Evolutionary conservation across 2,113 vertebrate species (phyloP).

Genomic region (Barbus barbus): DNA sequence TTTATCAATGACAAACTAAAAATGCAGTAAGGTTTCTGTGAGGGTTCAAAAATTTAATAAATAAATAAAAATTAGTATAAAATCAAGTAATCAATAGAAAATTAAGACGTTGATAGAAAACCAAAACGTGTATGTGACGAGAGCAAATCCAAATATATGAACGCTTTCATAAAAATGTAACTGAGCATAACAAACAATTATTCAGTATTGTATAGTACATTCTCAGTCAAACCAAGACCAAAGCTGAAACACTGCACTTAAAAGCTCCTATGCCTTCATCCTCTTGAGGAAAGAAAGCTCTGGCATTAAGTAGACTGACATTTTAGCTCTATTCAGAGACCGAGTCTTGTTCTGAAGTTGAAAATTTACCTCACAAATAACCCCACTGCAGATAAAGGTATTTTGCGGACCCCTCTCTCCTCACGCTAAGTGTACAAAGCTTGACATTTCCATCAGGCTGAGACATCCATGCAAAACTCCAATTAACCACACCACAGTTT

Average conservation of each 20-base stretch:
- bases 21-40: too few species aligned
- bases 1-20: neutral
- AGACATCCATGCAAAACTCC: conserved; percentile 22
- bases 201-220: neutral
- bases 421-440: conserved; percentile 14
- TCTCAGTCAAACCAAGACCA: neutral
- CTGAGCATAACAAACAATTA: conserved; percentile 2
- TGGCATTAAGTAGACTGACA: conserved; percentile 39
- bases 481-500: conserved; percentile 34
- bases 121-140: neutral
- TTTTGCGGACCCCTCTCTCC: neutral
- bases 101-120: neutral
- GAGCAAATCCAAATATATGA: neutral
- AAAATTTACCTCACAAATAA: conserved; percentile 46
- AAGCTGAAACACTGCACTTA: conserved; percentile 11
- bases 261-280: neutral
- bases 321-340: conserved; percentile 18
- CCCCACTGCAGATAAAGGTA: conserved; percentile 2
- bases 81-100: too few species aligned
- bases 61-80: too few species aligned
- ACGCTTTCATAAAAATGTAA: neutral
- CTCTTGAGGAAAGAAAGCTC: neutral
- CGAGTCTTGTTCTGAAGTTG: conserved; percentile 15
- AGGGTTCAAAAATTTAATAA: too few species aligned
- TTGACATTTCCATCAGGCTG: conserved; percentile 41